Conservation (phyloP, 1,140 invertebrate species). For the Pissodes strobi region DNA sequence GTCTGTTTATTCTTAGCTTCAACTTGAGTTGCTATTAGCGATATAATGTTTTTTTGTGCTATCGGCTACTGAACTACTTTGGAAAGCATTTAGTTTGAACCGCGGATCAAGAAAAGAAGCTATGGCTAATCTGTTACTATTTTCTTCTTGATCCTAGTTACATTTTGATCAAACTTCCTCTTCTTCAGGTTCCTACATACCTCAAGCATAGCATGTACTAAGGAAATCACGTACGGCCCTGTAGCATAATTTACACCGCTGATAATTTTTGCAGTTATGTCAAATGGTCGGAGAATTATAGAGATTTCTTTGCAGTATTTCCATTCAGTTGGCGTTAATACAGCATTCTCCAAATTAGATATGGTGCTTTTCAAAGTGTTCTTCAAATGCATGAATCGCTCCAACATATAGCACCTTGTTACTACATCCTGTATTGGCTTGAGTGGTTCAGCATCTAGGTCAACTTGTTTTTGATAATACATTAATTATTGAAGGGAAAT, state of each 20-base stretch:
- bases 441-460: conserved; percentile 2
- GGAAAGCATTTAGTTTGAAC: not conserved
- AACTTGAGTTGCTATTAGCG: not conserved
- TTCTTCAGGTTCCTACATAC: too few species aligned
- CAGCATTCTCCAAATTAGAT: conserved; percentile 38
- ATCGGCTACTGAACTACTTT: not conserved
- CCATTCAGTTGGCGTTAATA: conserved; percentile 40
- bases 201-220: too few species aligned
- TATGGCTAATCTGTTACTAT: not conserved
- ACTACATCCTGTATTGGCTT: conserved; percentile 45
- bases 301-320: conserved; percentile 28
- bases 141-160: too few species aligned
- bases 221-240: too few species aligned
- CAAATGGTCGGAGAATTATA: conserved; percentile 41
- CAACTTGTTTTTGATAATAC: conserved; percentile 21
- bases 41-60: not conserved
- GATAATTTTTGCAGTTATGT: conserved; percentile 38
- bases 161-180: too few species aligned
- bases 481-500: conserved; percentile 39
- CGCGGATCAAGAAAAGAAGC: not conserved
- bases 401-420: conserved; percentile 50
- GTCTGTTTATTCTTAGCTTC: not conserved
- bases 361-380: too few species aligned
- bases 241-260: conserved; percentile 48
- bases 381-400: conserved; percentile 49